Percentiles rank a stretch among this genome's conserved stretches.
phyloP scores from a whole-genome alignment of 2,797 vertebrate genomes.

The Agapornis canus region DNA sequence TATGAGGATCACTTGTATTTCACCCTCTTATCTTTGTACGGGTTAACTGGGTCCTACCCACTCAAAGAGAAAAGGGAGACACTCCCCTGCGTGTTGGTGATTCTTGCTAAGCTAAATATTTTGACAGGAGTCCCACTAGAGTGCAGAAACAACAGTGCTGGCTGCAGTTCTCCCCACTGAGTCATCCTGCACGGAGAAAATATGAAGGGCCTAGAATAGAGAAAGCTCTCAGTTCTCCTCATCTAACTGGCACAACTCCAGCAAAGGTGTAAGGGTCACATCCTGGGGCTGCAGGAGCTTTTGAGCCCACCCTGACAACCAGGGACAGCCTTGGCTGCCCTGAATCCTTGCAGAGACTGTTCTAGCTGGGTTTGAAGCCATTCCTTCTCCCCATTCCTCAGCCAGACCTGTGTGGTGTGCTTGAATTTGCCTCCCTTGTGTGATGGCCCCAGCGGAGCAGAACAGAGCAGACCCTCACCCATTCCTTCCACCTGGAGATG shows the following conservation, averaged over 20 bases:
- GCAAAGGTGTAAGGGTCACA: background rate
- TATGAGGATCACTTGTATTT: background rate
- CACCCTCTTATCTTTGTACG: background rate
- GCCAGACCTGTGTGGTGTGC: background rate
- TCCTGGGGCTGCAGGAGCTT: background rate
- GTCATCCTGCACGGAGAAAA: conserved; percentile 16
- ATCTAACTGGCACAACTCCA: background rate
- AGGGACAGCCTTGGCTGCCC: background rate
- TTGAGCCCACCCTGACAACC: background rate
- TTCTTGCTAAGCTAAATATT: conserved; percentile 48
- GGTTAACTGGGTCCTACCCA: background rate
- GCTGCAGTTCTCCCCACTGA: conserved; percentile 11
- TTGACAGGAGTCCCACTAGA: conserved; percentile 13
- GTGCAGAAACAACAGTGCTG: conserved; percentile 26
- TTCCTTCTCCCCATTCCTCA: background rate
- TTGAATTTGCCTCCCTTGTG: background rate
- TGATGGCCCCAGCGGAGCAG: fast-evolving
- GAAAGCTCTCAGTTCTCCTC: background rate
- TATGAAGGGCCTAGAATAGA: background rate
- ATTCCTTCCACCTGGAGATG: background rate
- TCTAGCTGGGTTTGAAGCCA: background rate
- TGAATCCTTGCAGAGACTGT: background rate
- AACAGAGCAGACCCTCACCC: background rate
- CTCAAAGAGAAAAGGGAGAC: background rate
- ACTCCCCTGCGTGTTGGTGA: background rate